Conservation (phyloP, 23 tunicate genomes). For the Ciona savignyi region DNA sequence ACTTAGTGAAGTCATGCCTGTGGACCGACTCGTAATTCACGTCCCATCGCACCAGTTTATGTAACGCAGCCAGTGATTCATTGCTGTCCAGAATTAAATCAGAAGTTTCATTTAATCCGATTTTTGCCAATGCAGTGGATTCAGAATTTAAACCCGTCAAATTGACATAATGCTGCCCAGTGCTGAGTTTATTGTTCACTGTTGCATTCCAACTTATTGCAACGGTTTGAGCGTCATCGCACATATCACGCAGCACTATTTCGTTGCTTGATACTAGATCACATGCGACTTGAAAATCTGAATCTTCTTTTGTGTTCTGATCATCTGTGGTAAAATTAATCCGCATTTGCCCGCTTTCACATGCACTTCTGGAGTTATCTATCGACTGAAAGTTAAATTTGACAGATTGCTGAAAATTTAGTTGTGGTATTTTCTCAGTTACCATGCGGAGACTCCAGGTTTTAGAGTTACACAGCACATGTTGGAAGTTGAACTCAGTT, state of each 20-base stretch:
- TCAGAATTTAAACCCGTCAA: conserved; percentile 5
- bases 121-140: not conserved
- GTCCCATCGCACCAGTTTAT: conserved; percentile 70
- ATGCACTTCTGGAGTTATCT: not conserved
- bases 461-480: not conserved
- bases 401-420: conserved; percentile 10
- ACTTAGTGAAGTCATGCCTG: conserved; percentile 30
- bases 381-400: conserved; percentile 12
- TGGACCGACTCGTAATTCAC: not conserved
- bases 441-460: conserved; percentile 9
- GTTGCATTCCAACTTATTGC: conserved; percentile 24
- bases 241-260: not conserved
- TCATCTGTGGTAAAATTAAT: conserved; percentile 2
- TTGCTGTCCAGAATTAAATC: conserved; percentile 13
- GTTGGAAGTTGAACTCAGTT: not conserved
- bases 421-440: not conserved
- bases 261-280: not conserved
- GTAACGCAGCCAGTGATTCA: conserved; percentile 47
- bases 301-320: not conserved
- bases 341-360: not conserved
- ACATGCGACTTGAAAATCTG: not conserved
- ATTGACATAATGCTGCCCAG: conserved; percentile 28
- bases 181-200: not conserved
- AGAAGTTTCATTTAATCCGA: conserved; percentile 5
- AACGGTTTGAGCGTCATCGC: conserved; percentile 8